Percentiles rank a stretch among this genome's conserved stretches.
Evolutionary conservation across 2,888 invertebrate species (phyloP).

Genomic region (Xestoiulus laeticollis): DNA sequence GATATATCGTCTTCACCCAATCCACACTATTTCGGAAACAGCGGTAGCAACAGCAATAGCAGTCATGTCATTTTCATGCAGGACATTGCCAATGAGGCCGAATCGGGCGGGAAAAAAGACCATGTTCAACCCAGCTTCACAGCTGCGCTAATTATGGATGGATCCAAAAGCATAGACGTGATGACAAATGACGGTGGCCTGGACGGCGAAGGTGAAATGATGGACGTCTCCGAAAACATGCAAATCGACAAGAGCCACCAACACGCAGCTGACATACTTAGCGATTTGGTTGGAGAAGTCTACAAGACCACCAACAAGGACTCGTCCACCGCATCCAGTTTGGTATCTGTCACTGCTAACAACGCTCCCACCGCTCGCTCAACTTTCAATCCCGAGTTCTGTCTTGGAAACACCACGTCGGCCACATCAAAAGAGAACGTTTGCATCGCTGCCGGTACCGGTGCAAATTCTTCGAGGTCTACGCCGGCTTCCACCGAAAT

Average conservation of each 20-base stretch:
- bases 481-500: not conserved
- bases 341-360: not conserved
- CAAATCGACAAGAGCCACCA: not conserved
- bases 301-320: conserved; percentile 45
- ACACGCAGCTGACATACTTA: conserved; percentile 50
- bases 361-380: not conserved
- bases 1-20: conserved; percentile 54
- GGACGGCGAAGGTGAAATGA: not conserved
- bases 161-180: not conserved
- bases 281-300: conserved; percentile 54
- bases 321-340: not conserved
- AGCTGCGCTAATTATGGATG: not conserved
- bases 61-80: conserved; percentile 42
- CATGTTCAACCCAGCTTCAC: conserved; percentile 2
- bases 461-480: not conserved
- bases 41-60: conserved; percentile 40
- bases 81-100: not conserved
- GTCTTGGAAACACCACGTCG: not conserved
- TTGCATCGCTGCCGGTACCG: not conserved
- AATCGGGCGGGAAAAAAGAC: not conserved
- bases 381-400: not conserved
- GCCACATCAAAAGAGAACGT: not conserved
- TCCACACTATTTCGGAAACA: conserved; percentile 61
- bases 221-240: not conserved
- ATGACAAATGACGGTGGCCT: not conserved